A percentile compares a stretch with the other conserved stretches of the same genome.
Conservation (phyloP, 2,797 vertebrate genomes). For the Ctenopoma kingsleyae region DNA sequence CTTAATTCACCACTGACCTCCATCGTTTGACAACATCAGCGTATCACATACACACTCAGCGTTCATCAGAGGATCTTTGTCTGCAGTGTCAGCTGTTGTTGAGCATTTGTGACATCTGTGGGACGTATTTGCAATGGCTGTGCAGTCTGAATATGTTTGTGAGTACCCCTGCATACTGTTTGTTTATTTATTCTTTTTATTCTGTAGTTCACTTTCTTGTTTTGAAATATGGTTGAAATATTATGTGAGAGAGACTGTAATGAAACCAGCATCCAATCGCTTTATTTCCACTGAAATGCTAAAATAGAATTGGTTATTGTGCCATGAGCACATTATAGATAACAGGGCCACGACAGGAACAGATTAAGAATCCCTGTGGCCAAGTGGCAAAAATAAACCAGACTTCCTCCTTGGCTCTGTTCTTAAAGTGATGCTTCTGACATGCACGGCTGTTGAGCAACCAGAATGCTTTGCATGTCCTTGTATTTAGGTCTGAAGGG, state of each 20-base stretch:
- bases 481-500: slow-evolving; percentile 2
- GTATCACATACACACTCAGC: background rate
- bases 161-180: slow-evolving; percentile 50
- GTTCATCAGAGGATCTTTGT: slow-evolving; percentile 10
- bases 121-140: slow-evolving; percentile 61
- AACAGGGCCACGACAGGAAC: slow-evolving; percentile 24
- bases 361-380: slow-evolving; percentile 49
- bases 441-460: background rate
- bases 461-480: background rate
- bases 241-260: background rate
- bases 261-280: background rate
- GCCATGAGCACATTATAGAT: slow-evolving; percentile 10
- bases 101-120: slow-evolving; percentile 18
- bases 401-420: slow-evolving; percentile 33
- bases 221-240: background rate
- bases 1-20: slow-evolving; percentile 50
- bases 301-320: background rate
- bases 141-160: slow-evolving; percentile 61
- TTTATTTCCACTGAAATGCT: background rate
- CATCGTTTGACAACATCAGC: slow-evolving; percentile 18
- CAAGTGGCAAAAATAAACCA: slow-evolving; percentile 63
- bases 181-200: background rate
- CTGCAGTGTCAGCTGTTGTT: background rate
- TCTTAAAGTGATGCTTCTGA: slow-evolving; percentile 19
- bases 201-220: background rate